These are phyloP conservation scores for Amphiprion percula DNA, from an alignment of 2,113 vertebrate genomes.

Conservation along the genomic window DNA sequence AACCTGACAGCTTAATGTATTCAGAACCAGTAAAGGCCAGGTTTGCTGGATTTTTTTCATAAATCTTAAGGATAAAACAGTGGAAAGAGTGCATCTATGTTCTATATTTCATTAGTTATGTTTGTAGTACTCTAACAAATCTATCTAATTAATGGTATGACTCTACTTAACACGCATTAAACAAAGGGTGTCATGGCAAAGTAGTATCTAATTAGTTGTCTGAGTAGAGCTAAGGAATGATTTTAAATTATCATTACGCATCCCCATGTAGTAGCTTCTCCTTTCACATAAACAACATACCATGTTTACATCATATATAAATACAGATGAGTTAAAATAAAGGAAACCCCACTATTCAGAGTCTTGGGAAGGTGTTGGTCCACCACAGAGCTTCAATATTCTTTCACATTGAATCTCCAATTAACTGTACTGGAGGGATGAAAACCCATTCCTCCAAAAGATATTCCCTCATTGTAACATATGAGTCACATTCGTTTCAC, in stretches of 20 bases:
- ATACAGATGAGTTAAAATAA: neutral
- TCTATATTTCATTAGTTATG: neutral
- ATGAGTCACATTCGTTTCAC: too few relatives aligned
- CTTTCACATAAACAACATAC: neutral
- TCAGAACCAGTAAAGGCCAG: slow-evolving; percentile 6
- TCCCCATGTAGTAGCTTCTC: neutral
- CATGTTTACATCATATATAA: neutral
- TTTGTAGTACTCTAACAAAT: neutral
- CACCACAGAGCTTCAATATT: too few relatives aligned
- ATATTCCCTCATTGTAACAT: too few relatives aligned
- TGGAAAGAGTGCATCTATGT: neutral
- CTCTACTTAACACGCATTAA: neutral
- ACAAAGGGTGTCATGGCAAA: neutral
- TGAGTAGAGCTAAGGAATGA: neutral
- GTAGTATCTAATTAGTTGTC: neutral
- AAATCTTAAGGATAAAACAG: neutral
- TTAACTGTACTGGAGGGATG: too few relatives aligned
- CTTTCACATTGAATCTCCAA: too few relatives aligned
- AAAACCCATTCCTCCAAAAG: too few relatives aligned
- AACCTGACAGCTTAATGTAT: slow-evolving; percentile 25
- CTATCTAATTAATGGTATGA: neutral
- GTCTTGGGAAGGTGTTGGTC: too few relatives aligned
- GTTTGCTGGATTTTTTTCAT: neutral
- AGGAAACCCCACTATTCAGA: too few relatives aligned
- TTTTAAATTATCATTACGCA: neutral